phyloP scores from a whole-genome alignment of 2,797 vertebrate species.

The Sebastes diaconus region DNA sequence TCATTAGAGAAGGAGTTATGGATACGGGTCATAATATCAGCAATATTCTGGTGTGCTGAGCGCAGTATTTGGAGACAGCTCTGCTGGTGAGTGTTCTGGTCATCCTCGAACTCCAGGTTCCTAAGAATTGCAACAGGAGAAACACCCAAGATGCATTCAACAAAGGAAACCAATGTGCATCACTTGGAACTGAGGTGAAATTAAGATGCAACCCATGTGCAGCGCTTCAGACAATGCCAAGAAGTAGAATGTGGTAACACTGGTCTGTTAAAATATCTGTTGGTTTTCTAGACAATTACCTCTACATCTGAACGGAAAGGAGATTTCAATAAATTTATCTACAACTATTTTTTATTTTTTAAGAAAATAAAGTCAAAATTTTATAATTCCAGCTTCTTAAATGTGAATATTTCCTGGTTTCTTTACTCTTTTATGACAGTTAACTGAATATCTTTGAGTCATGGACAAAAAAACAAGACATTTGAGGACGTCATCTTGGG shows the following conservation, averaged over 20 bases:
- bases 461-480: too few relatives aligned
- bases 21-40: conserved; percentile 79
- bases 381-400: too few relatives aligned
- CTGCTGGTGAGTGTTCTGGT: conserved; percentile 80
- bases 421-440: too few relatives aligned
- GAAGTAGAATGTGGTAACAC: not conserved
- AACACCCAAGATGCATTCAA: not conserved
- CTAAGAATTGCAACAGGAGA: conserved; percentile 60
- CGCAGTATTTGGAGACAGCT: conserved; percentile 74
- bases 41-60: conserved; percentile 78
- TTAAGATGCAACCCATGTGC: not conserved
- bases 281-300: not conserved
- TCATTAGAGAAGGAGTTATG: conserved; percentile 84
- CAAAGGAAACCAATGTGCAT: not conserved
- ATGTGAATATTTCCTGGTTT: too few relatives aligned
- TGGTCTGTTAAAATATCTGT: not conserved
- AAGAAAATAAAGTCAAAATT: too few relatives aligned
- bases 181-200: not conserved
- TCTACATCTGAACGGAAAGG: not conserved
- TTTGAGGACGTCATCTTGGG: too few relatives aligned
- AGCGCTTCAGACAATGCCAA: not conserved
- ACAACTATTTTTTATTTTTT: too few relatives aligned
- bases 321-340: too few relatives aligned
- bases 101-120: conserved; percentile 86
- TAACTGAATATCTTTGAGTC: too few relatives aligned